A percentile compares a stretch with the other conserved stretches of the same genome.
Evolutionary conservation across 2,797 vertebrate genomes (phyloP).

Genomic region (Melanotaenia trifasciata): DNA sequence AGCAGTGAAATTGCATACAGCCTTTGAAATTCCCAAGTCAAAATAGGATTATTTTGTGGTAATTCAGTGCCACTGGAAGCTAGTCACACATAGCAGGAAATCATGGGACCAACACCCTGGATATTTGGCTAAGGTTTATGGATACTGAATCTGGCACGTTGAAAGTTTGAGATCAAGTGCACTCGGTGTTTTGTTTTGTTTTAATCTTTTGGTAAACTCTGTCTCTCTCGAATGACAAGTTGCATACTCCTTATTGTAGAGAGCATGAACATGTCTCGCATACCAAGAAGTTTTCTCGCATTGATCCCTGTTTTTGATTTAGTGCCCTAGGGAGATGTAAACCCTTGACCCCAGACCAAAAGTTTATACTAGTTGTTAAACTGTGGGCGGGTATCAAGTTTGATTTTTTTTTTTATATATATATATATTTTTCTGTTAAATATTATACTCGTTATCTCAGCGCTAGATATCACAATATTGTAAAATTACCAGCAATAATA

Average conservation of each 20-base stretch:
- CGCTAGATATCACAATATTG: background rate
- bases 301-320: background rate
- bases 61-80: background rate
- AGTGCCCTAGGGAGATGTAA: constrained; percentile 15
- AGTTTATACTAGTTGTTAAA: constrained; percentile 17
- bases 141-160: background rate
- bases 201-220: background rate
- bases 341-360: constrained; percentile 42
- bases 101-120: background rate
- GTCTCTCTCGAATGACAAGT: background rate
- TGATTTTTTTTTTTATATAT: constrained; percentile 1
- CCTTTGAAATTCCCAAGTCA: constrained; percentile 13
- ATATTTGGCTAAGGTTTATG: background rate
- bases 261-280: background rate
- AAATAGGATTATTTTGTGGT: background rate
- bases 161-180: background rate
- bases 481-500: background rate
- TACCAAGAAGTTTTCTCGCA: background rate
- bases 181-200: background rate
- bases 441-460: background rate
- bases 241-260: background rate
- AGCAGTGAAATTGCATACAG: background rate
- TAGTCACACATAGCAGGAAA: background rate
- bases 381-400: constrained; percentile 3
- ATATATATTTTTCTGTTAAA: background rate